phyloP scores from a whole-genome alignment of 2,113 vertebrate species.

The Podarcis muralis region DNA sequence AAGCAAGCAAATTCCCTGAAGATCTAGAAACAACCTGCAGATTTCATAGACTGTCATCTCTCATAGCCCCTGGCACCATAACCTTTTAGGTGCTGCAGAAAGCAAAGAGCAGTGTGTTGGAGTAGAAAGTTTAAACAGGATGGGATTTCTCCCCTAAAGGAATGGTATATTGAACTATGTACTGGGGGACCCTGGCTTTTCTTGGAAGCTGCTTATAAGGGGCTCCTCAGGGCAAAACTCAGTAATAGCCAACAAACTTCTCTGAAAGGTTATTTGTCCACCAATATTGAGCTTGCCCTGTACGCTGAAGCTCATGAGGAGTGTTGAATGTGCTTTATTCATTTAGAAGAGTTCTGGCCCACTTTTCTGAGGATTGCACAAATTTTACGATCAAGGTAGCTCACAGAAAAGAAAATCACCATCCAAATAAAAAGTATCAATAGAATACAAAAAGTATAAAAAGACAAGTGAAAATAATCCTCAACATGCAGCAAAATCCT shows the following conservation, averaged over 20 bases:
- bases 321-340: neutral
- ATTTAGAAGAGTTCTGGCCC: neutral
- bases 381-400: too few relatives aligned
- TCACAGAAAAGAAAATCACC: too few relatives aligned
- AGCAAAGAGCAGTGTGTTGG: fast-evolving
- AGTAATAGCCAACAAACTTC: neutral
- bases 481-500: too few relatives aligned
- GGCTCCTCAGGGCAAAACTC: neutral
- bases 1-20: constrained; percentile 29
- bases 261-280: neutral
- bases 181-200: neutral
- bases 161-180: neutral
- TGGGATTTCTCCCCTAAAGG: neutral
- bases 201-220: neutral
- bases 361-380: too few relatives aligned
- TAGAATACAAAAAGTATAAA: too few relatives aligned
- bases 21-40: constrained; percentile 8
- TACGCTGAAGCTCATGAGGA: too few relatives aligned
- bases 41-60: neutral
- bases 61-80: constrained; percentile 6
- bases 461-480: too few relatives aligned
- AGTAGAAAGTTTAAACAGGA: neutral
- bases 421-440: too few relatives aligned
- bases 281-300: neutral
- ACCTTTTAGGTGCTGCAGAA: neutral